Conservation (phyloP, 2,888 invertebrate genomes). For the Melinopterus prodromus region DNA sequence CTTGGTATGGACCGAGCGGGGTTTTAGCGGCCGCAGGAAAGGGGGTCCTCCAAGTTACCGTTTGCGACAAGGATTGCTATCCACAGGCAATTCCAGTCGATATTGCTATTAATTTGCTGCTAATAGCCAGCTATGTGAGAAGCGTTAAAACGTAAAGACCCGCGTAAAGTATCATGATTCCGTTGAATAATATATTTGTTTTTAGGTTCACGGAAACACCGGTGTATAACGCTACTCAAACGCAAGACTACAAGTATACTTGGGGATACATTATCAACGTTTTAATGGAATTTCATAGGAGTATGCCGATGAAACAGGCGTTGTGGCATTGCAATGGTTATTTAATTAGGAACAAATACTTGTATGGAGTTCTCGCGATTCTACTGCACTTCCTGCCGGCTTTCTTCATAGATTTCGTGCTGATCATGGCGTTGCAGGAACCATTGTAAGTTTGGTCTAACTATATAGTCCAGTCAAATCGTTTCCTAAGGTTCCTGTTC, state of each 20-base stretch:
- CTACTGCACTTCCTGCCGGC: not conserved
- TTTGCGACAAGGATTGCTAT: not conserved
- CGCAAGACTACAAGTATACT: not conserved
- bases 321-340: not conserved
- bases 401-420: not conserved
- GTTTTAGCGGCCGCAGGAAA: not conserved
- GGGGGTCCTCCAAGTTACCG: not conserved
- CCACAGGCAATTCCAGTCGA: constrained; percentile 11
- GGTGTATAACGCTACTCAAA: not conserved
- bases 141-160: not conserved
- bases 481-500: too few species aligned
- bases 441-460: not conserved
- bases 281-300: not conserved
- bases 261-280: not conserved
- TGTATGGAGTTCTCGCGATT: not conserved
- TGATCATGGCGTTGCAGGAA: not conserved
- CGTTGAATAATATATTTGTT: too few species aligned
- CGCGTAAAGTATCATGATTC: too few species aligned
- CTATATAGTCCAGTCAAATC: too few species aligned
- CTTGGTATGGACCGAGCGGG: not conserved
- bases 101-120: not conserved
- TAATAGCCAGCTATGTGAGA: not conserved
- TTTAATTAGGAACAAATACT: not conserved
- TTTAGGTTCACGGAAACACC: not conserved
- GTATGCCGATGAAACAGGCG: not conserved